Base-by-base conservation (phyloP, 2,888 invertebrate species). In the Agrochola macilenta region DNA sequence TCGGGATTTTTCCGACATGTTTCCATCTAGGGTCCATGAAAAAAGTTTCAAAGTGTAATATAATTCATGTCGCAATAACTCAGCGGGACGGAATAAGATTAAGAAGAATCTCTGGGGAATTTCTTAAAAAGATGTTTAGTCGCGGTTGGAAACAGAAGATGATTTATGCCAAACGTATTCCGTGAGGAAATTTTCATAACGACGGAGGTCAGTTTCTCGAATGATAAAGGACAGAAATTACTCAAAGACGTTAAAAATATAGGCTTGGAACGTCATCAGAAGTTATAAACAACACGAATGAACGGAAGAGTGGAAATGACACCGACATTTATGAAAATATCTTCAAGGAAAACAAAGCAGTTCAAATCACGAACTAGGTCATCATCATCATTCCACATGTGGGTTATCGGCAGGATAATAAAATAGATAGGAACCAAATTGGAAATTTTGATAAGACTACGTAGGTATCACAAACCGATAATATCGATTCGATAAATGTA, bases 391-490 rank as follows among this genome's bases (percentile, higher is more conserved):
- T 63, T 68, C 11, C 30, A 60, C 66, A 75, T 75, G 64, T 69
- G 46, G 75, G 74, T 84, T 81, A 82, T 84, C 75, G 1, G n/a
- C 43, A 72, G 84, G 65, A 84, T 52, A 63, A 65, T 65, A 78
- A 52, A 12, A 52, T 14, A 74, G 82, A 82, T 82, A 82, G 64
- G 35, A 76, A 61, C 71, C 23, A 82, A 82, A 69, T 75, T 72
- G 65, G 64, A 65, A 72, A 75, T 61, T 57, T 43, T 58, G 61
- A 72, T 82, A 72, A 64, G 30, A 60, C 26, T 46, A 46, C 7
- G 2, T 54, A 74, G 12, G 66, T 46, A 69, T n/a, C 26, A 70
- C 14, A 61, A n/a, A 61, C 61, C 26, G 71, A 71, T 66, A 57
- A 61, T 58, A 52, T 57, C 14, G 20, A 71, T 73, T 63, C 54